Evolutionary conservation across 2,113 vertebrate genomes (phyloP).

Genomic region (Xerus inauris): DNA sequence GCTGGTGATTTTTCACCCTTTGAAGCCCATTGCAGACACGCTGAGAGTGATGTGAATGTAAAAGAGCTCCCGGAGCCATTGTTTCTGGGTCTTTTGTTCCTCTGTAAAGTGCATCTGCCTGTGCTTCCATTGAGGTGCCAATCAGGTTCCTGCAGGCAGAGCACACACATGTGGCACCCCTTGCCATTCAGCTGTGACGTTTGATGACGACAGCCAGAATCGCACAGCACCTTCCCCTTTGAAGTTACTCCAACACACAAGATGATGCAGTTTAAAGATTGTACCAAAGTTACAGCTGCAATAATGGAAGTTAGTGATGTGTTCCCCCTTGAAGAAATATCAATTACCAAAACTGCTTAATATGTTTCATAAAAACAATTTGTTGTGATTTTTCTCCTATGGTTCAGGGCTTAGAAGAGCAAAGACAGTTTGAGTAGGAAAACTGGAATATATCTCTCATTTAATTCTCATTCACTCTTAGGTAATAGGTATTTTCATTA

Average conservation of each 20-base stretch:
- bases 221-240: neutral
- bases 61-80: neutral
- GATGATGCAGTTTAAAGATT: neutral
- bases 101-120: neutral
- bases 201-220: neutral
- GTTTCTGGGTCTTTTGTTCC: neutral
- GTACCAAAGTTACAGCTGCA: neutral
- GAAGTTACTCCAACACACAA: neutral
- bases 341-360: neutral
- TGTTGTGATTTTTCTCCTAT: neutral
- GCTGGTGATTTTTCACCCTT: neutral
- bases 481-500: neutral
- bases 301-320: neutral
- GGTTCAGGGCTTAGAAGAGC: neutral
- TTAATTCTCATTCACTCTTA: neutral
- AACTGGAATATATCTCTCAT: neutral
- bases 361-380: neutral
- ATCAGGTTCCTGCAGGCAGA: neutral
- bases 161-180: fast-evolving
- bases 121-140: neutral
- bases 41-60: constrained; percentile 29
- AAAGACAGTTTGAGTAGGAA: neutral
- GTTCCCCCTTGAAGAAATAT: neutral
- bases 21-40: neutral
- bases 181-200: neutral